Conservation (phyloP, 2,888 invertebrate species). For the Leptopilina syphax region DNA sequence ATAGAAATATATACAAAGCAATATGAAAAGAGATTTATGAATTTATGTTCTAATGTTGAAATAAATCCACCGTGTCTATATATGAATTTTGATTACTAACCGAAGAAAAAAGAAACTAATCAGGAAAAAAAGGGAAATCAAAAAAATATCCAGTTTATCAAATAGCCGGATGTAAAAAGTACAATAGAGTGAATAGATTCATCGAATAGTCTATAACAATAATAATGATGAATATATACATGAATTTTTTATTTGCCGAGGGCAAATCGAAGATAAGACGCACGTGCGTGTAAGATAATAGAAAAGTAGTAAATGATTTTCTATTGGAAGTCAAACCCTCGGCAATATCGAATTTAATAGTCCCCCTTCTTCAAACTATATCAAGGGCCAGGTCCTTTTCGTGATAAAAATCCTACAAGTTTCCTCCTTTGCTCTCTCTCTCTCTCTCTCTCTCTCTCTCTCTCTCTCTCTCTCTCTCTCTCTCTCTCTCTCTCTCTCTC, state of each 20-base stretch:
- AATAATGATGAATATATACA: neutral
- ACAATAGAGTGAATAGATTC: neutral
- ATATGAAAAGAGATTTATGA: neutral
- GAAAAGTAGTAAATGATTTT: constrained; percentile 1
- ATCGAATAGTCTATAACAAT: neutral
- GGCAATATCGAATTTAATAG: constrained; percentile 4
- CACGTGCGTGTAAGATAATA: neutral
- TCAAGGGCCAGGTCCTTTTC: constrained; percentile 12
- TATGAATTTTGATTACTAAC: neutral
- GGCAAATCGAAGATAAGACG: too few species aligned
- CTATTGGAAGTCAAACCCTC: constrained; percentile 19
- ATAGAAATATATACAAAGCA: neutral
- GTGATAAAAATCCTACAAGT: constrained; percentile 23
- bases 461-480: too few species aligned
- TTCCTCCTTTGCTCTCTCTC: too few species aligned
- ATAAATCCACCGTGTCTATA: neutral
- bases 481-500: neutral
- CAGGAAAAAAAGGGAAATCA: too few species aligned
- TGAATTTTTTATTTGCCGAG: too few species aligned
- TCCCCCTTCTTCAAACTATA: constrained; percentile 13
- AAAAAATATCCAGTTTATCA: neutral
- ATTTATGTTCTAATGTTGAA: neutral
- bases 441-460: too few species aligned
- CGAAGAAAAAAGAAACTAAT: neutral
- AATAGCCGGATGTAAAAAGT: neutral